Evolutionary conservation across 2,113 vertebrate species (phyloP).

Genomic region (Corapipo altera): DNA sequence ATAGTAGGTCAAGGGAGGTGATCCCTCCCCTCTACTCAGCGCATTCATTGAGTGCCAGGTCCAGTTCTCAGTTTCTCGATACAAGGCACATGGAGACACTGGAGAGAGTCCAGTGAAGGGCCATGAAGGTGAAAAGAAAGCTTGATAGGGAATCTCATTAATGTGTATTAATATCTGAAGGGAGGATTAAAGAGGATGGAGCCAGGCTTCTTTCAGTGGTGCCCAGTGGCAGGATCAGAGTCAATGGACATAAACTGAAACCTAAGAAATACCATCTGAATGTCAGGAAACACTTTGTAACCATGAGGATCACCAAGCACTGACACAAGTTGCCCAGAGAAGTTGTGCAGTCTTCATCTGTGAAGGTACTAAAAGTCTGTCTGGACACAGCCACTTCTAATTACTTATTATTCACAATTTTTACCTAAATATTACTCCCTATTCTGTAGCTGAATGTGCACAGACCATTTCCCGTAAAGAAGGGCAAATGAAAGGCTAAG

Average conservation of each 20-base stretch:
- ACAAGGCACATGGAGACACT: background rate
- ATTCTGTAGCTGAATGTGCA: background rate
- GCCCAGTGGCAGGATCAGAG: background rate
- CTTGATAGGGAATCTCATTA: background rate
- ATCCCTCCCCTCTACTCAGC: background rate
- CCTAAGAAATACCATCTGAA: background rate
- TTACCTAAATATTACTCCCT: background rate
- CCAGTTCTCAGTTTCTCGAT: background rate
- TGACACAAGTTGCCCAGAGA: background rate
- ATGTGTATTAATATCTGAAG: background rate
- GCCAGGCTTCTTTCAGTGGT: background rate
- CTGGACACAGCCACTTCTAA: background rate
- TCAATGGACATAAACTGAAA: background rate
- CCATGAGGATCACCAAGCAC: background rate
- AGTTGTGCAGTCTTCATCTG: background rate
- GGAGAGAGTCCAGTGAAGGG: background rate
- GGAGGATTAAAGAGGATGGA: background rate
- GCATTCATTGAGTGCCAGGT: background rate
- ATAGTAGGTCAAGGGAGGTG: fast-evolving
- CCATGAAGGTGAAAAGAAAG: background rate
- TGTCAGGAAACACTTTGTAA: background rate
- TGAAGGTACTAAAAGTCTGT: background rate
- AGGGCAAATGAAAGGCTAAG: background rate
- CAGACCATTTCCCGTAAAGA: background rate
- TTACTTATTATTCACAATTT: background rate